Evolutionary conservation across 2,888 invertebrate genomes (phyloP).

Genomic region (Apamea sordens): DNA sequence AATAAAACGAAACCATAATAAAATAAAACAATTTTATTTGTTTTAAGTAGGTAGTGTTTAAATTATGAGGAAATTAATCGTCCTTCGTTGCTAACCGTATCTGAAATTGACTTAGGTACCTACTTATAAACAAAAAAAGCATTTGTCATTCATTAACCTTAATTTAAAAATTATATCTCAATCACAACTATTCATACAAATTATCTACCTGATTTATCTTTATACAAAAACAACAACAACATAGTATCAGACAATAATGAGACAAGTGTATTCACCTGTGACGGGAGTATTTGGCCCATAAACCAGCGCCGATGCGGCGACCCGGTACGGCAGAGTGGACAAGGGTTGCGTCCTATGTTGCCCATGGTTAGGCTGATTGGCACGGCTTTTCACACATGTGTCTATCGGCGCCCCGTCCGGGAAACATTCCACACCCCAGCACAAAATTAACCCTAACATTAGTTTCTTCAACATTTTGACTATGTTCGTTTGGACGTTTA

Average conservation of each 20-base stretch:
- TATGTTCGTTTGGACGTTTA: constrained; percentile 27
- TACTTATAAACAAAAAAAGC: background rate
- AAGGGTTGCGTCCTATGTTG: constrained; percentile 92
- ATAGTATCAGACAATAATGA: constrained; percentile 7
- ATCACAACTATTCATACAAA: background rate
- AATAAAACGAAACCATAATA: background rate
- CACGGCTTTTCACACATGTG: constrained; percentile 93
- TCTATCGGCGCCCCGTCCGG: constrained; percentile 96
- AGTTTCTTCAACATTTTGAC: constrained; percentile 78
- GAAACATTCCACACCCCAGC: constrained; percentile 89
- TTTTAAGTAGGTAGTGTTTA: background rate
- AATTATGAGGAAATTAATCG: background rate
- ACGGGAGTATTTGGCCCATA: constrained; percentile 93
- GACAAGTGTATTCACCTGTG: constrained; percentile 88
- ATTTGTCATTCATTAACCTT: background rate
- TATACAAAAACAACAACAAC: constrained; percentile 20
- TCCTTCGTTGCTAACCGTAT: background rate
- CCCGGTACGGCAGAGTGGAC: constrained; percentile 92
- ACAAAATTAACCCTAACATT: constrained; percentile 77
- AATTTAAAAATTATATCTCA: background rate
- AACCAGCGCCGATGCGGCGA: constrained; percentile 91
- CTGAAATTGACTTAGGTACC: background rate
- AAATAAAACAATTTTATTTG: background rate
- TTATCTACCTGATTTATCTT: background rate
- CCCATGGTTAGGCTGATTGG: constrained; percentile 95